Conservation (phyloP, 1,140 invertebrate species). For the Zaprionus taronus region DNA sequence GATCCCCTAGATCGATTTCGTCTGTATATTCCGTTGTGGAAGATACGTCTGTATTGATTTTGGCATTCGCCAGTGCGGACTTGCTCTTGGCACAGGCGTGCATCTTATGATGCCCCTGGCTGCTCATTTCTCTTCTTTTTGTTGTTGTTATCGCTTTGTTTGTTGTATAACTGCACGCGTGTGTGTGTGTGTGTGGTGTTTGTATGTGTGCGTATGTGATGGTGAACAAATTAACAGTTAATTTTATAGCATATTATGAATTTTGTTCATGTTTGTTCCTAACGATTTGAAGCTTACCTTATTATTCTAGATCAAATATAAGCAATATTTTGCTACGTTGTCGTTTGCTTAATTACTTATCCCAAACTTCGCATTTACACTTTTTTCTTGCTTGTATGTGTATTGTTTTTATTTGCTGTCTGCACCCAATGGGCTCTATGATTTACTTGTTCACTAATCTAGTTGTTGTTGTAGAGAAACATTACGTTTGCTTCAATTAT, state of each 20-base stretch:
- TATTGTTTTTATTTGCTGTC: slow-evolving; percentile 8
- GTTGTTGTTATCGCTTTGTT: slow-evolving; percentile 4
- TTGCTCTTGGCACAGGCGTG: slow-evolving; percentile 39
- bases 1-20: slow-evolving; percentile 67
- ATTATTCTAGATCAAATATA: not conserved
- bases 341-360: slow-evolving; percentile 18
- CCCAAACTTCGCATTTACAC: not conserved
- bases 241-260: not conserved
- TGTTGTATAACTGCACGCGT: slow-evolving; percentile 32
- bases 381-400: not conserved
- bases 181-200: not conserved
- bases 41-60: slow-evolving; percentile 25
- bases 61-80: slow-evolving; percentile 35
- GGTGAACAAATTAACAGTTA: slow-evolving; percentile 16
- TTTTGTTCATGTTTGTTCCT: not conserved
- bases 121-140: slow-evolving; percentile 59
- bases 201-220: not conserved
- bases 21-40: slow-evolving; percentile 54
- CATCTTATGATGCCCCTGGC: slow-evolving; percentile 77
- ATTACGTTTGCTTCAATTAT: not conserved
- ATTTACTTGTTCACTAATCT: not conserved
- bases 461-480: not conserved
- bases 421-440: slow-evolving; percentile 6
- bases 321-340: not conserved
- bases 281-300: slow-evolving; percentile 11